Base-by-base conservation (phyloP, 1,140 invertebrate genomes). In the Ctenoplectra terminalis region DNA sequence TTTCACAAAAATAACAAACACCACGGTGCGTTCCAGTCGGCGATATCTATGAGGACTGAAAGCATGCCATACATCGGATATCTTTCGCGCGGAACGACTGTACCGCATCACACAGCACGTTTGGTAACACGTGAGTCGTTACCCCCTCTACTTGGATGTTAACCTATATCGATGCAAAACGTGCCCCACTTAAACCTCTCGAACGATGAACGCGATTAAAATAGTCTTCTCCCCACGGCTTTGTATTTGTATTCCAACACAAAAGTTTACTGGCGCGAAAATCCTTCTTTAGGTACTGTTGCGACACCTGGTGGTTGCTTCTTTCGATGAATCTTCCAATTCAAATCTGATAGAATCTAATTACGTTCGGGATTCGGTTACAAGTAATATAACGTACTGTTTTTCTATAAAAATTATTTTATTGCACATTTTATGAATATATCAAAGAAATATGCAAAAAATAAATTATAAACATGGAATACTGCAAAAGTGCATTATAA, bases 111-210 rank as follows among this genome's bases (percentile, higher is more conserved):
- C 54, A 40, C 64, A 71, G 87, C 87, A 88, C 87, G 87, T 88
- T 87, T 48, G 48, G 67, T 75, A 74, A 88, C 87, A 88, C 84
- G 86, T 88, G 87, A 88, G 86, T 34, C 43, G 34, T 17, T 71
- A 50, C 61, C 74, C 83, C 84, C 63, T 43, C 83, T 26, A 70
- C 46, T 64, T 40, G 48, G n/a, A 6, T 40, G 75, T 67, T 67
- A 83, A 77, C 72, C 86, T 81, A 83, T 83, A 83, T 85, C 66
- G 52, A 50, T 73, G 54, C 63, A 60, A 63, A 84, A 67, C 54
- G 71, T 76, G 66, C 61, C 72, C 83, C 71, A 78, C 56, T 78
- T 66, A 69, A 64, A 13, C 50, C 58, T 52, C 75, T 34, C 69
- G 60, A 56, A 70, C 74, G 66, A 67, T 20, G 66, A 75, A 81